Percentiles rank a stretch among this genome's conserved stretches.
phyloP scores from a whole-genome alignment of 2,888 invertebrate genomes.

The Drosophila colorata region DNA sequence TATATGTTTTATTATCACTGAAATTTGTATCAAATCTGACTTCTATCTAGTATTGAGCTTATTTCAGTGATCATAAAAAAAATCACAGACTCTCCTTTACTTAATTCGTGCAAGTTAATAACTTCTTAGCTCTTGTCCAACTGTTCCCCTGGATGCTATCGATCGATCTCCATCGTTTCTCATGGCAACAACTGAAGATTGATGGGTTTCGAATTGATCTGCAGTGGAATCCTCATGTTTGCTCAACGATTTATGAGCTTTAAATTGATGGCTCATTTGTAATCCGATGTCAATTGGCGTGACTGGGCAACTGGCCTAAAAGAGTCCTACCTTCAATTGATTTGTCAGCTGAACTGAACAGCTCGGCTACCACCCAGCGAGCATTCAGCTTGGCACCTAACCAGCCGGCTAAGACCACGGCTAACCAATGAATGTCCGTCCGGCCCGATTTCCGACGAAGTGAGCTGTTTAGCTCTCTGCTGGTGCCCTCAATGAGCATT shows the following conservation, averaged over 20 bases:
- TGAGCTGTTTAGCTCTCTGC: slow-evolving; percentile 62
- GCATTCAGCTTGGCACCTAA: slow-evolving; percentile 23
- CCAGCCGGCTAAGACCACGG: slow-evolving; percentile 14
- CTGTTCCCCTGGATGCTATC: slow-evolving; percentile 1
- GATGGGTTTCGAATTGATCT: slow-evolving; percentile 40
- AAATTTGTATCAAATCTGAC: no score
- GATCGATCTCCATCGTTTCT: slow-evolving; percentile 19
- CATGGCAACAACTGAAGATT: slow-evolving; percentile 42
- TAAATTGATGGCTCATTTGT: slow-evolving; percentile 64
- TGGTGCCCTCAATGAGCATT: slow-evolving; percentile 64
- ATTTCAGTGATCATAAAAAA: neutral
- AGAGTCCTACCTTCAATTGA: slow-evolving; percentile 54
- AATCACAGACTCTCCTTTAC: no score
- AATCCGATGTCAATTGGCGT: slow-evolving; percentile 52
- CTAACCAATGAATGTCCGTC: slow-evolving; percentile 20
- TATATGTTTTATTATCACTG: no score
- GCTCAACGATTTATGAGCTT: slow-evolving; percentile 63
- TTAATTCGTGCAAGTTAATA: neutral
- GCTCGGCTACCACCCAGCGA: slow-evolving; percentile 43
- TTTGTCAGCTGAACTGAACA: slow-evolving; percentile 60
- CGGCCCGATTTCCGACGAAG: slow-evolving; percentile 48
- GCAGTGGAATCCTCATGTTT: slow-evolving; percentile 8
- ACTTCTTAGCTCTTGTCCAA: slow-evolving; percentile 7
- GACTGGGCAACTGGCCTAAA: slow-evolving; percentile 43
- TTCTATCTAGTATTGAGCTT: no score